These are phyloP conservation scores for Callocephalon fimbriatum DNA, from an alignment of 2,113 vertebrate species.

Conservation along the genomic window DNA sequence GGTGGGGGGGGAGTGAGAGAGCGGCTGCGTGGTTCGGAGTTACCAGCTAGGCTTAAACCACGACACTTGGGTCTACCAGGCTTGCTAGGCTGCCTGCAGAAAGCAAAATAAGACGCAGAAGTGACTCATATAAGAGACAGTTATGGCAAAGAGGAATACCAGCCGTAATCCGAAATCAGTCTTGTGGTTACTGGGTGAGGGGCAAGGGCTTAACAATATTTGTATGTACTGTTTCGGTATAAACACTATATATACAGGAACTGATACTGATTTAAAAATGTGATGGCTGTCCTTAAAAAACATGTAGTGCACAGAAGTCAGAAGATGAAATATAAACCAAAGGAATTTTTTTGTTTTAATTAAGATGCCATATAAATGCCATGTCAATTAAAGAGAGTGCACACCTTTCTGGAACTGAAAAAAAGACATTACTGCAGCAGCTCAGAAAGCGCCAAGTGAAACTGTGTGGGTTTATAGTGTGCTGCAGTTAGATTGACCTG, in stretches of 20 bases:
- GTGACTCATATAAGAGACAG: fast-evolving
- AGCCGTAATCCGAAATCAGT: not conserved
- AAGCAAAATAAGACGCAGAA: not conserved
- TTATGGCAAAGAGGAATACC: not conserved
- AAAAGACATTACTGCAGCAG: not conserved
- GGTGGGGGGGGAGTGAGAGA: no score
- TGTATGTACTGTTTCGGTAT: not conserved
- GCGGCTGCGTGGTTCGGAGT: no score
- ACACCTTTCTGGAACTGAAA: not conserved
- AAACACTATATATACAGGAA: not conserved
- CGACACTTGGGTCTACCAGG: fast-evolving
- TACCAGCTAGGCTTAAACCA: no score
- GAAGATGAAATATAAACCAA: not conserved
- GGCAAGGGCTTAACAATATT: not conserved
- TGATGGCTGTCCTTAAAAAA: not conserved
- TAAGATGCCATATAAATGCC: not conserved
- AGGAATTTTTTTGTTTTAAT: not conserved
- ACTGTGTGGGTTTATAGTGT: not conserved
- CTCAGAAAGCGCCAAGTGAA: not conserved
- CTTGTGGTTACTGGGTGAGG: fast-evolving
- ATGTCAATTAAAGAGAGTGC: not conserved
- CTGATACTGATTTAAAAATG: not conserved
- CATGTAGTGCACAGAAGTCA: not conserved
- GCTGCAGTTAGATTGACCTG: not conserved
- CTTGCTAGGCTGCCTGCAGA: not conserved